These are phyloP conservation scores for Acanthochromis polyacanthus DNA, from an alignment of 2,113 vertebrate species.

Conservation along the genomic window DNA sequence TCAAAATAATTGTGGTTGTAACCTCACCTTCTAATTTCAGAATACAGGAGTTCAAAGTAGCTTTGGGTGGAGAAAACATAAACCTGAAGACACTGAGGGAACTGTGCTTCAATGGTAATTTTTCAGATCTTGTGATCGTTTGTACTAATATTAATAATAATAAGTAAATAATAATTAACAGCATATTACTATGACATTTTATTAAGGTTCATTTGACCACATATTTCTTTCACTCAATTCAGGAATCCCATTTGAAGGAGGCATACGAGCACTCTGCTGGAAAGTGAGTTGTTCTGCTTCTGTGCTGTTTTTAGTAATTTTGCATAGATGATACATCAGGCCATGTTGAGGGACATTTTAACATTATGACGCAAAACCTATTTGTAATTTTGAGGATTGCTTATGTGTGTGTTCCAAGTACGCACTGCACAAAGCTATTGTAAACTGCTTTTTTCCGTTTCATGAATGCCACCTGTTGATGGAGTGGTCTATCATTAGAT, in stretches of 20 bases:
- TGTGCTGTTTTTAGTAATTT: not conserved
- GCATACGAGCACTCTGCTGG: conserved; percentile 96
- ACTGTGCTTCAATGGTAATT: conserved; percentile 93
- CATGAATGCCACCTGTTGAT: too few relatives aligned
- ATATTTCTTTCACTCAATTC: conserved; percentile 23
- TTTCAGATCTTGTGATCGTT: not conserved
- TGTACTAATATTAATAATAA: not conserved
- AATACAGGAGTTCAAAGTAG: conserved; percentile 94
- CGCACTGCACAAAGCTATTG: too few relatives aligned
- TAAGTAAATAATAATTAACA: too few relatives aligned
- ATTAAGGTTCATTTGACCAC: not conserved
- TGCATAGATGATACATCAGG: not conserved
- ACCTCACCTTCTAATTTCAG: conserved; percentile 70
- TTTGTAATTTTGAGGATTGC: not conserved
- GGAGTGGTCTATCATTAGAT: too few relatives aligned
- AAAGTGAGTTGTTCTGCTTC: conserved; percentile 87
- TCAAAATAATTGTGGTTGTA: not conserved
- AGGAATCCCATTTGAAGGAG: conserved; percentile 98
- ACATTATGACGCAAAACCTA: not conserved
- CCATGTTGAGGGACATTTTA: not conserved
- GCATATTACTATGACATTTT: not conserved
- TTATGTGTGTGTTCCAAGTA: too few relatives aligned
- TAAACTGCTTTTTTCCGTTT: too few relatives aligned
- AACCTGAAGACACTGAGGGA: conserved; percentile 88
- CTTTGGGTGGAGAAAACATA: conserved; percentile 89